Percentiles rank a stretch among this genome's conserved stretches.
These are phyloP conservation scores for Lontra canadensis DNA, from an alignment of 2,113 vertebrate species.

Conservation along the genomic window DNA sequence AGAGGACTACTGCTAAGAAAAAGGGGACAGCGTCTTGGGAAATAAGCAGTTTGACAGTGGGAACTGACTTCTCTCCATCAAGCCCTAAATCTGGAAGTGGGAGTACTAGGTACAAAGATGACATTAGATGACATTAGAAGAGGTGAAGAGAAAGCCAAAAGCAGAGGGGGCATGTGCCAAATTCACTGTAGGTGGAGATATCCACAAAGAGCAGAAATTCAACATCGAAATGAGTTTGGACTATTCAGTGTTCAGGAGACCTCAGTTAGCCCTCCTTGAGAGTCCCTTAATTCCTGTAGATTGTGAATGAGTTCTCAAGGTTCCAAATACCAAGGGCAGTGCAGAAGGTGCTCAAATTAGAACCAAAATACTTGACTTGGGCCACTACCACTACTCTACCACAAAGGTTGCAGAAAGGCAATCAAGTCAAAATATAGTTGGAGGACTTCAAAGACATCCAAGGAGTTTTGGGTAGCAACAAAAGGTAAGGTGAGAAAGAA, in stretches of 20 bases:
- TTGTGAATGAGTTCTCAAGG: neutral
- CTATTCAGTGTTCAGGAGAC: neutral
- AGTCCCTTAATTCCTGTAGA: neutral
- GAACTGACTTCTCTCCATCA: neutral
- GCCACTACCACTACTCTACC: neutral
- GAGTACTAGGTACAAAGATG: neutral
- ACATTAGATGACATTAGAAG: neutral
- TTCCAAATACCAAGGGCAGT: neutral
- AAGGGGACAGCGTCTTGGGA: neutral
- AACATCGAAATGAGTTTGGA: neutral
- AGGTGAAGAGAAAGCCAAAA: neutral
- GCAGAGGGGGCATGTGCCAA: neutral
- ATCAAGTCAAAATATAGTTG: neutral
- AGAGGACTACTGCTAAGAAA: neutral
- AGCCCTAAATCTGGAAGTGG: neutral
- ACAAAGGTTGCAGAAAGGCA: neutral
- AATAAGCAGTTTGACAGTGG: neutral
- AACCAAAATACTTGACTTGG: neutral
- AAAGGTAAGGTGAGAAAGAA: neutral
- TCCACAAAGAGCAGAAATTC: neutral
- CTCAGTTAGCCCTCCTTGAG: neutral
- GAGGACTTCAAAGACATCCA: neutral
- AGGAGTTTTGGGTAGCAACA: neutral
- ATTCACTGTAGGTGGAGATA: neutral
- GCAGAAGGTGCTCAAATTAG: neutral